Evolutionary conservation across 2,888 invertebrate species (phyloP), one percentile per base, ranked within the genome.

Genomic region (Ceratothoa steindachneri): DNA sequence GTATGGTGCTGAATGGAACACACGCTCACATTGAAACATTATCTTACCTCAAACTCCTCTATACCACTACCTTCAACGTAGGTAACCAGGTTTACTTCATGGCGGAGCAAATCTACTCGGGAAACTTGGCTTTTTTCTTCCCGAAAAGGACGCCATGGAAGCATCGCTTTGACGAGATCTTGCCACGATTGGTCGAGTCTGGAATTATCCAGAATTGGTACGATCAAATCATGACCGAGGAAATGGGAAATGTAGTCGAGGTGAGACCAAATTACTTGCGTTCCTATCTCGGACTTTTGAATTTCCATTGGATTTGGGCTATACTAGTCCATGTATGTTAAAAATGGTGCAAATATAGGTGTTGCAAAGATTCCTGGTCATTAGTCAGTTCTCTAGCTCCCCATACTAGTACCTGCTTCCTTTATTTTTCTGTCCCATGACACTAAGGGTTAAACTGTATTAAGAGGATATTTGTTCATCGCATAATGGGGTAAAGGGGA

Each of bases 121-220:
- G 75, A 9, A 72, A 75, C 28, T 67, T 75, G 5, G 72, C 75
- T 27, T 75, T 71, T 67, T 68, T 75, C 60, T 72, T 69, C 55
- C 75, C 31, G 30, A 75, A 75, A 27, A 51, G 73, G 31, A 75
- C 75, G 1, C 75, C 75, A 4, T 75, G 71, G 69, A 67, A 28
- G 0, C 30, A 31, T n/a, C 27, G 30, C 1, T 30, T 73, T 3
- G 30, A 71, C 19, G 29, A 30, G 15, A 66, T 30, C 0, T 24
- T 75, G 24, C 55, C 64, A 22, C 24, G 69, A 1, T 60, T 73
- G 64, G 19, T 51, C 0, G 75, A 75, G 28, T 41, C 66, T 4
- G 75, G 75, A n/a, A 69, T 75, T 51, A 53, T 72, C 19, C 29
- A 55, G 2, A 69, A 75, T 41, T 69, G 71, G 55, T 72, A 72